Evolutionary conservation across 92 coral and sea anemone species (phyloP), one percentile per base, ranked within the genome.

Genomic region (Phymanthus crucifer): DNA sequence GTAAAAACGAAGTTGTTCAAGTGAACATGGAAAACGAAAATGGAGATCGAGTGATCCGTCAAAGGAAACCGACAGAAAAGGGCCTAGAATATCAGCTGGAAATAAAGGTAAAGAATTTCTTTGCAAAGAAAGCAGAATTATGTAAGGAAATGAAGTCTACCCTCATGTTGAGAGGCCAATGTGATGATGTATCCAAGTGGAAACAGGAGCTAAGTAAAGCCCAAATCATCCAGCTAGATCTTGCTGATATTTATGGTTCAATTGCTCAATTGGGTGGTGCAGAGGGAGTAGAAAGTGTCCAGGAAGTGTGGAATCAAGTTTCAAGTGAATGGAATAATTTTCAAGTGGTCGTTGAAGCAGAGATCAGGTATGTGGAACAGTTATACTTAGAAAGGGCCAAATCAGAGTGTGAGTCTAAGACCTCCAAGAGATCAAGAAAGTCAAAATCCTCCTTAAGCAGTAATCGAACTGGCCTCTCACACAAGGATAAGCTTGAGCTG

Each of bases 351-450:
- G 43, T 57, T 6, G 34, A 7, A 32, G 23, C 37, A 34, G 80
- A 76, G 12, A 76, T 76, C 71, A 76, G 80, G 80, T 76, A 76
- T 76, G 80, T 32, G 35, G 80, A 76, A 76, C 72, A 76, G 33
- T 57, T 76, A 54, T 46, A 76, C 19, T 34, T 66, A 66, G 71
- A 66, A 66, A 10, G 4, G 5, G 9, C 71, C 11, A 66, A 66
- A 31, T 66, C 71, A 23, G 71, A 29, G 5, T 34, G 40, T 66
- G 71, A 38, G 40, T 66, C 71, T 66, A 66, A 27, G 31, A 18
- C n/a, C n/a, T 66, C 71, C 5, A 34, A 29, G 71, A 66, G 38
- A 29, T 66, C 71, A 66, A 66, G 71, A 66, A 66, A 66, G 71
- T 66, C 71, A 29, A 66, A 66, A 31, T 29, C 71, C 26, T 66